Evolutionary conservation across 1,140 invertebrate species (phyloP).

Genomic region (Ectropis grisescens): DNA sequence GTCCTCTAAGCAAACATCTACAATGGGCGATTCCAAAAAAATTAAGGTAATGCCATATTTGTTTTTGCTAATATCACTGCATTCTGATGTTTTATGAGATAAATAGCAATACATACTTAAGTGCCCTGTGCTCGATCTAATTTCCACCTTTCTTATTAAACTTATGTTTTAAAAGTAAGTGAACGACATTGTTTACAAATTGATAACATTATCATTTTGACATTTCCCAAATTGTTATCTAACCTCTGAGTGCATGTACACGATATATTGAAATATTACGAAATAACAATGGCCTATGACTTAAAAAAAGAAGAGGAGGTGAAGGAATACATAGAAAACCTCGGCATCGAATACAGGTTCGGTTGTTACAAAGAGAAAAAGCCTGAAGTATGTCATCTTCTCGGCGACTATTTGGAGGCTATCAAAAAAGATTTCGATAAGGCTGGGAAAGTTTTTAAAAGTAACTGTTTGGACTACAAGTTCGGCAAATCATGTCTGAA

Average conservation of each 20-base stretch:
- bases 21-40: conserved; percentile 18
- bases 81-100: not conserved
- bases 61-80: no score
- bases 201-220: conserved; percentile 50
- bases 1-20: no score
- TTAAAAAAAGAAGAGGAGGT: conserved; percentile 89
- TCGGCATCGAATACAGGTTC: conserved; percentile 93
- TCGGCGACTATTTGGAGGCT: conserved; percentile 89
- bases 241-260: conserved; percentile 20
- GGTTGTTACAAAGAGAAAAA: conserved; percentile 80
- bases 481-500: conserved; percentile 89
- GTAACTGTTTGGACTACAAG: conserved; percentile 87
- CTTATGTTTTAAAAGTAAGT: conserved; percentile 18
- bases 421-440: conserved; percentile 84
- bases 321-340: conserved; percentile 88
- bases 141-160: no score
- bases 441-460: conserved; percentile 83
- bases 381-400: conserved; percentile 86
- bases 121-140: no score
- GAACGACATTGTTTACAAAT: conserved; percentile 27
- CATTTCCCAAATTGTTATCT: conserved; percentile 37
- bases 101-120: no score
- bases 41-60: conserved; percentile 8
- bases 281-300: conserved; percentile 68
- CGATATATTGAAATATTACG: conserved; percentile 17